phyloP scores from a whole-genome alignment of 2,113 vertebrate genomes.

The Cebus imitator region DNA sequence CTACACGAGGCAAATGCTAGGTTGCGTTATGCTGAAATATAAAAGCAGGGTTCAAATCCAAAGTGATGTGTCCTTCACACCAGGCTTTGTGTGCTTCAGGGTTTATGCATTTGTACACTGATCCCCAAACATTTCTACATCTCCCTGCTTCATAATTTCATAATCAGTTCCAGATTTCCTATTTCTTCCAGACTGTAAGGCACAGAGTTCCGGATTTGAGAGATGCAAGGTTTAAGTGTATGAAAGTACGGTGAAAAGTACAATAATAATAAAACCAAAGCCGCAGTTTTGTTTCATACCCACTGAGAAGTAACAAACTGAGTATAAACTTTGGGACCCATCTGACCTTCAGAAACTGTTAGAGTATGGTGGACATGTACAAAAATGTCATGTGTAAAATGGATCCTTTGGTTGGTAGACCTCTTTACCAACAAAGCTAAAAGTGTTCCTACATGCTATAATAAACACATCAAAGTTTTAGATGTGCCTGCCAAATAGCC shows the following conservation, averaged over 20 bases:
- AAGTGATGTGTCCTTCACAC: conserved; percentile 77
- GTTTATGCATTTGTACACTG: conserved; percentile 69
- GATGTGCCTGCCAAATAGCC: conserved; percentile 59
- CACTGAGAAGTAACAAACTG: conserved; percentile 38
- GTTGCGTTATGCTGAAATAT: conserved; percentile 73
- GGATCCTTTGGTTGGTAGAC: background rate
- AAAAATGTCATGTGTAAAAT: background rate
- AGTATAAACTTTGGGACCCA: background rate
- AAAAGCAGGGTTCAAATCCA: conserved; percentile 77
- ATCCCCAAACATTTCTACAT: conserved; percentile 75
- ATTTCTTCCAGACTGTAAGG: conserved; percentile 73
- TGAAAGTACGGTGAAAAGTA: conserved; percentile 60
- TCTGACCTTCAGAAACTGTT: background rate
- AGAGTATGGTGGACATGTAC: background rate
- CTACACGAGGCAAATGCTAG: conserved; percentile 70
- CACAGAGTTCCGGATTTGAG: conserved; percentile 64
- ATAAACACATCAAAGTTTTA: conserved; percentile 56
- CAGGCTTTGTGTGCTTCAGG: conserved; percentile 61
- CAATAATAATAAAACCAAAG: conserved; percentile 69
- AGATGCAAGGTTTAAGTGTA: conserved; percentile 72
- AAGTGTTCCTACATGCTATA: conserved; percentile 19
- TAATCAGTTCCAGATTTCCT: conserved; percentile 84
- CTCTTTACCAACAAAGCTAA: conserved; percentile 25
- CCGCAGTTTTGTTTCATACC: conserved; percentile 34
- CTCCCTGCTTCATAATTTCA: conserved; percentile 72